Conservation (phyloP, 2,797 vertebrate species). For the Spinus pinus region DNA sequence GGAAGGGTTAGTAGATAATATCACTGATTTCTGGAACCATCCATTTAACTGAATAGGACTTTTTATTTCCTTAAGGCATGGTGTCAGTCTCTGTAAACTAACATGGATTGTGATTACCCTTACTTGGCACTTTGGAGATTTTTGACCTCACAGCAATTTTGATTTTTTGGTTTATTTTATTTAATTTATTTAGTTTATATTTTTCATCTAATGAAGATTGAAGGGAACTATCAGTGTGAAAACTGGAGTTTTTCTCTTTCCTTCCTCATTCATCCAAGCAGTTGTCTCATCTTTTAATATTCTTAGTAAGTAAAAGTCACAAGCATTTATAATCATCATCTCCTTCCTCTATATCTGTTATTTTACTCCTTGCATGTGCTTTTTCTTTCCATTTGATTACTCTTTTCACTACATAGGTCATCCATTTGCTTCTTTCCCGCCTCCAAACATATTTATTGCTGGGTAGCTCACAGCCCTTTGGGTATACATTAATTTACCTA, state of each 20-base stretch:
- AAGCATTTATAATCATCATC: not conserved
- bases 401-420: not conserved
- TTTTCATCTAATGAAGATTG: not conserved
- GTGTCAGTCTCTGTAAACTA: not conserved
- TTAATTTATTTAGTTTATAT: not conserved
- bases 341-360: not conserved
- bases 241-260: not conserved
- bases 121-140: not conserved
- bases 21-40: not conserved
- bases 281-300: not conserved
- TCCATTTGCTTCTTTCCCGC: slow-evolving; percentile 15
- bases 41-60: not conserved
- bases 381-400: slow-evolving; percentile 8
- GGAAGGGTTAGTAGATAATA: not conserved
- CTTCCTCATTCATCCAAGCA: not conserved
- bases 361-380: not conserved
- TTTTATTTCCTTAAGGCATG: not conserved
- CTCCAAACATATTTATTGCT: slow-evolving; percentile 29
- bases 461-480: slow-evolving; percentile 18
- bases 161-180: not conserved
- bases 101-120: not conserved
- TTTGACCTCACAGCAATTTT: not conserved
- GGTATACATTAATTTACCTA: slow-evolving; percentile 45
- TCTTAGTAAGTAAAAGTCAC: not conserved
- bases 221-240: not conserved